Conservation (phyloP, 2,888 invertebrate genomes). For the Rhagonycha lutea region DNA sequence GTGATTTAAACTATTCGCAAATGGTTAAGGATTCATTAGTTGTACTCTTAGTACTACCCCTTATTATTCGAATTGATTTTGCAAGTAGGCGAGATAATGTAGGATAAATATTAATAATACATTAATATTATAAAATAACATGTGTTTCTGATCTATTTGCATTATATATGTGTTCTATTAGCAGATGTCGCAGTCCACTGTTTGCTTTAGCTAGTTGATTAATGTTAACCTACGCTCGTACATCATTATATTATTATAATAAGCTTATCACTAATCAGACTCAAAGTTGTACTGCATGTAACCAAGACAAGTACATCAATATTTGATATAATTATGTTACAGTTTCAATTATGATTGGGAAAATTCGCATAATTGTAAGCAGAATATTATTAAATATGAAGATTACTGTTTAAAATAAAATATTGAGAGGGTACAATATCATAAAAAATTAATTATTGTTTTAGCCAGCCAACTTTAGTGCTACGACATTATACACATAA, state of each 20-base stretch:
- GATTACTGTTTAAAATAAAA: no score
- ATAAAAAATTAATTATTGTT: no score
- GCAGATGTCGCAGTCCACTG: conserved; percentile 35
- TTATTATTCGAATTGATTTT: neutral
- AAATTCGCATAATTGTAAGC: neutral
- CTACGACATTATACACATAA: no score
- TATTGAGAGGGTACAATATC: no score
- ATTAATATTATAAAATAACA: conserved; percentile 8
- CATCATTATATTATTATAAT: conserved; percentile 35
- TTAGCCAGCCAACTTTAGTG: no score
- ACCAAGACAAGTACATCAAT: neutral
- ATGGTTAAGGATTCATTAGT: neutral
- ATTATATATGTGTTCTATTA: conserved; percentile 36
- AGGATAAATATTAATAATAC: neutral
- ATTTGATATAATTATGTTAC: neutral
- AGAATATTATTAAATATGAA: neutral
- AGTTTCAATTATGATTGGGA: neutral
- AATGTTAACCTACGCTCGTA: conserved; percentile 38
- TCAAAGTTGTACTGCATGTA: conserved; percentile 3
- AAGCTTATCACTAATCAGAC: conserved; percentile 31
- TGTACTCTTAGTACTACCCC: neutral
- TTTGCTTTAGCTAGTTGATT: conserved; percentile 38
- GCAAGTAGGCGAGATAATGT: neutral
- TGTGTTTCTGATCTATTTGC: conserved; percentile 28
- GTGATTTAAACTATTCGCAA: neutral